phyloP scores from a whole-genome alignment of 2,888 invertebrate genomes.

The Drosophila paramelanica region DNA sequence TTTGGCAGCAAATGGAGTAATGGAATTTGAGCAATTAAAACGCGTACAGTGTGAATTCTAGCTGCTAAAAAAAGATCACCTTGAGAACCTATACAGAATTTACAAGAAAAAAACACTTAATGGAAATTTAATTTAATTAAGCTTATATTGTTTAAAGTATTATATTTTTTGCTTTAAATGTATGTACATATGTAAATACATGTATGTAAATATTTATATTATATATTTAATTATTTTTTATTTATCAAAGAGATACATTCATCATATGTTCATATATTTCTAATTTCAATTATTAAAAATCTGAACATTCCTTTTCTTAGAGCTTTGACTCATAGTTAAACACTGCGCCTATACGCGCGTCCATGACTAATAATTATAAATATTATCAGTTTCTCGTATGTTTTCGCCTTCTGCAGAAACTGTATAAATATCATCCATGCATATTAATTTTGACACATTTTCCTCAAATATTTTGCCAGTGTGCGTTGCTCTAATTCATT shows the following conservation, averaged over 20 bases:
- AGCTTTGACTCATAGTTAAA: constrained; percentile 27
- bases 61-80: constrained; percentile 25
- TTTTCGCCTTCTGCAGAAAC: not conserved
- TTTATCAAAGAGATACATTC: too few relatives aligned
- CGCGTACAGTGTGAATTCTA: not conserved
- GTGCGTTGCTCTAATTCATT: constrained; percentile 42
- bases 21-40: constrained; percentile 34
- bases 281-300: not conserved
- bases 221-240: not conserved
- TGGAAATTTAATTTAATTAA: not conserved
- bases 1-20: constrained; percentile 21
- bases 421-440: constrained; percentile 24
- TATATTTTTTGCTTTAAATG: too few relatives aligned
- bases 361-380: constrained; percentile 57
- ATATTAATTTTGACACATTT: constrained; percentile 46
- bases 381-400: constrained; percentile 17
- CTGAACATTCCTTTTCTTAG: not conserved
- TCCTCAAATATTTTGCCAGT: constrained; percentile 30
- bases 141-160: too few relatives aligned
- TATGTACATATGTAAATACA: too few relatives aligned
- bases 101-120: not conserved
- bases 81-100: constrained; percentile 3
- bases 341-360: constrained; percentile 5
- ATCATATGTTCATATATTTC: not conserved
- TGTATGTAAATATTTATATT: not conserved